Base-by-base conservation (phyloP, 1,140 invertebrate species). In the Drosophila varians region DNA sequence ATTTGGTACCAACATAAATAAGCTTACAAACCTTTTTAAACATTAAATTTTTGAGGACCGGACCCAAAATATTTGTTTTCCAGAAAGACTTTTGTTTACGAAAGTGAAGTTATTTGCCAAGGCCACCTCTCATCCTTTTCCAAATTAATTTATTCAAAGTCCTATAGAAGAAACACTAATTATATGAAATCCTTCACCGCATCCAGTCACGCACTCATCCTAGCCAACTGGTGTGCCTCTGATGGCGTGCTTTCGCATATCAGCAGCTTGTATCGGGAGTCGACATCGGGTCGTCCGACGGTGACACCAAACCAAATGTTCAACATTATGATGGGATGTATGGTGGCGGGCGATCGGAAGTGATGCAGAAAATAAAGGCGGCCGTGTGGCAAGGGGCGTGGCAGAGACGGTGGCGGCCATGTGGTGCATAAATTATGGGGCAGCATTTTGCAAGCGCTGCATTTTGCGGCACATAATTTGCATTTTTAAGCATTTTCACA, bases 401-500 rank as follows among this genome's bases (percentile, higher is more conserved):
- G 9, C 5, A 31, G 11, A 31, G 9, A 31, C 9, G 28, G 28
- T 8, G 18, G 28, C 16, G 28, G 18, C 47, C 54, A 51, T 66
- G 66, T 61, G 79, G 48, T 45, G 68, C 80, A 84, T 84, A 84
- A 86, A 79, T 86, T 75, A 86, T 84, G 72, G 23, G 40, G 52
- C 18, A 48, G 65, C 47, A 73, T 84, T 86, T 73, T 79, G 76
- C 80, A 65, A 65, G 58, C 75, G 52, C 71, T 76, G 80, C 80
- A 84, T 79, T 84, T 84, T 76, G 54, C 80, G 74, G 66, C 38
- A 80, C 61, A 86, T 84, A 84, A 84, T 84, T 84, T 86, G 80
- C 75, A 84, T 79, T 84, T 84, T 86, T 84, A 76, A 84, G 79
- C 79, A 84, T 84, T 86, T 84, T 79, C 71, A 76, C 80, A 84